A percentile compares a stretch with the other conserved stretches of the same genome.
These are phyloP conservation scores for Drosophila cardini DNA, from an alignment of 1,140 invertebrate species.

Conservation along the genomic window DNA sequence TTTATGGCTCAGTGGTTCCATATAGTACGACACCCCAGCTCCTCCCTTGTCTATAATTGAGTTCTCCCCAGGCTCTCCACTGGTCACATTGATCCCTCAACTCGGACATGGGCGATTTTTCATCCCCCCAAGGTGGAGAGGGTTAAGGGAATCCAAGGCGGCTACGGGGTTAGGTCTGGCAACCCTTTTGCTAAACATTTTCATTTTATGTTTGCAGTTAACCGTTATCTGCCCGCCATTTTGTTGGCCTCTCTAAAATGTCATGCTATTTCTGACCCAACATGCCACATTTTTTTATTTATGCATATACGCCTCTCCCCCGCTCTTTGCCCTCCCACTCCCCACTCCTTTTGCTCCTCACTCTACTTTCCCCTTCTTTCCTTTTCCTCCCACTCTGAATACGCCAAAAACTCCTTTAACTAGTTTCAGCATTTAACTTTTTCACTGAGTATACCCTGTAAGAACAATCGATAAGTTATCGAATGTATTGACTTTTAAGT, in stretches of 20 bases:
- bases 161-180: neutral
- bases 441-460: conserved; percentile 14
- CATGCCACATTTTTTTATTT: conserved; percentile 80
- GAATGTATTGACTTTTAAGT: neutral
- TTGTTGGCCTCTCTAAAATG: conserved; percentile 67
- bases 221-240: conserved; percentile 71
- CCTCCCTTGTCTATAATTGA: neutral
- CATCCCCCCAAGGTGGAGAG: neutral
- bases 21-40: conserved; percentile 1
- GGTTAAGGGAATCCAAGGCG: too few relatives aligned
- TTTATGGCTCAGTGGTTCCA: conserved; percentile 72
- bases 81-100: conserved; percentile 16
- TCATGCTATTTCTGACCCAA: conserved; percentile 81
- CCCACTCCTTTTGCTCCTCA: neutral
- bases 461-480: neutral
- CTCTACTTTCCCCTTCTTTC: neutral
- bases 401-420: conserved; percentile 5
- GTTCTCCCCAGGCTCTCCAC: neutral
- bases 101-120: conserved; percentile 8
- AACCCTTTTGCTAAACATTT: conserved; percentile 75
- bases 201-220: conserved; percentile 60
- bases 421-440: conserved; percentile 10
- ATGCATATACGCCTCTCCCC: conserved; percentile 53
- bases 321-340: neutral
- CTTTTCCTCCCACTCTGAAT: too few relatives aligned